These are phyloP conservation scores for Anneissia japonica DNA, from an alignment of 35 echinoderm and acorn worm genomes.

Conservation along the genomic window DNA sequence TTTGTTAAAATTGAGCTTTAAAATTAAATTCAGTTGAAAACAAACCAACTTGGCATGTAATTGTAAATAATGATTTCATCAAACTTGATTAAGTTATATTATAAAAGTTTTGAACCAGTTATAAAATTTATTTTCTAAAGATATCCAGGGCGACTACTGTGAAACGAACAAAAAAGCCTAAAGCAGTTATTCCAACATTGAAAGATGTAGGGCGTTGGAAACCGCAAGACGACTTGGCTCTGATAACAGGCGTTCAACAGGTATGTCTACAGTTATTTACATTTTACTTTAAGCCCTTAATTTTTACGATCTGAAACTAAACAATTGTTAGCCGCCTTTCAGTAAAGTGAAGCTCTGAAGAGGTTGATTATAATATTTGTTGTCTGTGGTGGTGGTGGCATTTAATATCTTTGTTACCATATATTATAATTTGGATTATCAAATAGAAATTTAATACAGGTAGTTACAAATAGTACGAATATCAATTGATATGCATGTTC, in stretches of 20 bases:
- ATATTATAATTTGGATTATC: too few species aligned
- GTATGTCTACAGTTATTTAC: constrained; percentile 44
- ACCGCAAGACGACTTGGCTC: constrained; percentile 82
- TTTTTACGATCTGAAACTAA: not conserved
- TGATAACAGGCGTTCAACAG: constrained; percentile 93
- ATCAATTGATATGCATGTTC: too few species aligned
- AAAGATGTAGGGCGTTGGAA: constrained; percentile 79
- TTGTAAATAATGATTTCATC: too few species aligned
- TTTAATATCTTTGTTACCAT: too few species aligned
- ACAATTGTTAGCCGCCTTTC: not conserved
- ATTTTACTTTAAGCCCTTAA: not conserved
- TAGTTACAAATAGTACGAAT: too few species aligned
- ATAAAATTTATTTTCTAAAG: not conserved
- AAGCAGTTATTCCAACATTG: constrained; percentile 42
- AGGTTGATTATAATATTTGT: not conserved
- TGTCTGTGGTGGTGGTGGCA: too few species aligned
- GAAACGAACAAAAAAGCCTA: constrained; percentile 62
- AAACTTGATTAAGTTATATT: too few species aligned
- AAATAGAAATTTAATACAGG: too few species aligned
- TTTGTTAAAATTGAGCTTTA: too few species aligned
- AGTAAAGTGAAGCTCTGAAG: not conserved
- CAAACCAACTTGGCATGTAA: too few species aligned
- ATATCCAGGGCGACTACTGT: not conserved
- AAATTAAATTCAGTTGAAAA: too few species aligned
- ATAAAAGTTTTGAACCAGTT: too few species aligned